Conservation (phyloP, 2,113 vertebrate genomes). For the Mellivora capensis region DNA sequence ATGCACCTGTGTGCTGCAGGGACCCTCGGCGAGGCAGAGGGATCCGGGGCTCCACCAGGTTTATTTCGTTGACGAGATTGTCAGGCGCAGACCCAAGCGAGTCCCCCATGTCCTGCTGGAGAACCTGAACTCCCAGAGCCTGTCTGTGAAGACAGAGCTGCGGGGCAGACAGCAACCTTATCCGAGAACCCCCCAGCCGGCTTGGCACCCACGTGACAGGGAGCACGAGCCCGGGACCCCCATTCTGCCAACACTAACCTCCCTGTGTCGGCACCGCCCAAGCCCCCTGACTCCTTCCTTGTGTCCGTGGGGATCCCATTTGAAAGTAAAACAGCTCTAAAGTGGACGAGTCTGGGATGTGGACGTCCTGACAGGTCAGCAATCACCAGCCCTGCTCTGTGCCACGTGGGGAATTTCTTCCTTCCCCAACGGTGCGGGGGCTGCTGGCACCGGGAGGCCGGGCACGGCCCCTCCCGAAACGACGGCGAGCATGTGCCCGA, state of each 20-base stretch:
- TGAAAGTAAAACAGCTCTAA: rapidly evolving
- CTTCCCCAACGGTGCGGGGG: neutral
- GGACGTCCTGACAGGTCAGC: rapidly evolving
- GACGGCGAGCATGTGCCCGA: rapidly evolving
- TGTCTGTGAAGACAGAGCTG: rapidly evolving
- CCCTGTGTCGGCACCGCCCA: rapidly evolving
- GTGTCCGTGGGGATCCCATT: rapidly evolving
- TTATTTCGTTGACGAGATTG: rapidly evolving
- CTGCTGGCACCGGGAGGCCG: neutral
- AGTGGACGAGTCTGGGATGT: too few species aligned
- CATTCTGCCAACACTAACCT: rapidly evolving
- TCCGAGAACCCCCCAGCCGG: rapidly evolving
- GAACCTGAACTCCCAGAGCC: neutral
- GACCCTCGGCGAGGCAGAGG: rapidly evolving
- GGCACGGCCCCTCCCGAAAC: rapidly evolving
- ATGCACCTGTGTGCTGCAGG: rapidly evolving
- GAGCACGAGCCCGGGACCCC: neutral
- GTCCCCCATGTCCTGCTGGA: rapidly evolving
- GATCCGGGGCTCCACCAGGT: rapidly evolving
- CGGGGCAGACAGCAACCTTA: neutral
- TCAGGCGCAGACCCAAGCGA: rapidly evolving
- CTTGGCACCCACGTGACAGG: rapidly evolving
- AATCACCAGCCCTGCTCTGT: rapidly evolving
- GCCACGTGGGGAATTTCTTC: neutral
- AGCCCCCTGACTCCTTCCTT: rapidly evolving